A percentile compares a stretch with the other conserved stretches of the same genome.
Evolutionary conservation across 2,113 vertebrate species (phyloP).

Genomic region (Elanus axillaris): DNA sequence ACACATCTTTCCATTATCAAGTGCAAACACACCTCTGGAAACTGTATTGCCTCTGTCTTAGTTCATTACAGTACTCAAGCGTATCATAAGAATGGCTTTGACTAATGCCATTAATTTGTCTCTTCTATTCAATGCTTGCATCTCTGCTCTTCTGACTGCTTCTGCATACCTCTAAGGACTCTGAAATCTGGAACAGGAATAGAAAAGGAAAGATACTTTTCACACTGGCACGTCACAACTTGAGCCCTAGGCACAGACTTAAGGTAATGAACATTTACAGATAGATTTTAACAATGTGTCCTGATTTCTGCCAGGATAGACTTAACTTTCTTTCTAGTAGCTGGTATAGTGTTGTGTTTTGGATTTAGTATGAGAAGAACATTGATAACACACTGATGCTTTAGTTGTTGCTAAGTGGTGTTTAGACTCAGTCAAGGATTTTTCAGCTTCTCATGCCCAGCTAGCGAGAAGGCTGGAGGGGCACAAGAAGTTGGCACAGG

Average conservation of each 20-base stretch:
- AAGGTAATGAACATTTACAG: neutral
- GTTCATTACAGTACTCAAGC: neutral
- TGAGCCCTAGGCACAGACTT: neutral
- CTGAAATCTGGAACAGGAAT: neutral
- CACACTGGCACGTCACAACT: neutral
- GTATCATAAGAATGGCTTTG: neutral
- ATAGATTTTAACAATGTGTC: neutral
- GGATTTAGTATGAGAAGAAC: no score
- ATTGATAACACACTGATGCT: no score
- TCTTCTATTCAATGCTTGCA: neutral
- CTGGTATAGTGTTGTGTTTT: no score
- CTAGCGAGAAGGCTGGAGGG: no score
- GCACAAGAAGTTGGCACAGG: no score
- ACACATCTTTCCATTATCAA: neutral
- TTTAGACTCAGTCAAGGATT: no score
- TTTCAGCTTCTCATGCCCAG: no score
- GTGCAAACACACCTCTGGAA: neutral
- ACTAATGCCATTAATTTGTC: neutral
- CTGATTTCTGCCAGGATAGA: no score
- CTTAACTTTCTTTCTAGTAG: no score
- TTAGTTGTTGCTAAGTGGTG: no score
- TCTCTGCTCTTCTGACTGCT: neutral
- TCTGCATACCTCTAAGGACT: neutral
- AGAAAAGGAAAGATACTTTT: neutral
- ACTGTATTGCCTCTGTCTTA: neutral